These are phyloP conservation scores for Orthosia incerta DNA, from an alignment of 2,888 invertebrate genomes.

Conservation along the genomic window DNA sequence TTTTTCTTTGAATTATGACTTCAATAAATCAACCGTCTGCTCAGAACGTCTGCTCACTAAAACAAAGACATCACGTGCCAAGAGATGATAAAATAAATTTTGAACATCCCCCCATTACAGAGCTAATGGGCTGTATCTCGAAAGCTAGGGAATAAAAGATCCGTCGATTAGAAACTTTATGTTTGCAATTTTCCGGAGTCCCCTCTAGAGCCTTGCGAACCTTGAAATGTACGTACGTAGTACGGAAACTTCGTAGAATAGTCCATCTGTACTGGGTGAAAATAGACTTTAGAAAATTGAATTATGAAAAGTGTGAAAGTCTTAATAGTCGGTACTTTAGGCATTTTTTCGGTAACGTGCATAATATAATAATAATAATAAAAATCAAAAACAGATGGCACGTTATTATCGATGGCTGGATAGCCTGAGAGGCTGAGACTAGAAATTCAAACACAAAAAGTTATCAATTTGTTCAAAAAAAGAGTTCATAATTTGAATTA, in stretches of 20 bases:
- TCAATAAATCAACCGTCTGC: conserved; percentile 71
- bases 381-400: too few species aligned
- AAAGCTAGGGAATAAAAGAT: conserved; percentile 90
- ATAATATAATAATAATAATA: too few species aligned
- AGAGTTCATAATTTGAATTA: too few species aligned
- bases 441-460: neutral
- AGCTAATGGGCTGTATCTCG: conserved; percentile 90
- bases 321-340: neutral
- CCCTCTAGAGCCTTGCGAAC: conserved; percentile 75
- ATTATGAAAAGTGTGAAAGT: neutral
- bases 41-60: conserved; percentile 71
- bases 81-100: conserved; percentile 90
- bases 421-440: too few species aligned
- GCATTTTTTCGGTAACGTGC: too few species aligned
- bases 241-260: conserved; percentile 47
- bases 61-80: conserved; percentile 90
- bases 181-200: conserved; percentile 88
- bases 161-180: conserved; percentile 91
- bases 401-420: too few species aligned
- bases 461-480: too few species aligned
- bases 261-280: conserved; percentile 1
- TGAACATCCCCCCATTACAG: conserved; percentile 88
- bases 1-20: conserved; percentile 63
- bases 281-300: neutral
- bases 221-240: conserved; percentile 73